Conservation (phyloP, 2,797 vertebrate species). For the Corythornis leucogaster region DNA sequence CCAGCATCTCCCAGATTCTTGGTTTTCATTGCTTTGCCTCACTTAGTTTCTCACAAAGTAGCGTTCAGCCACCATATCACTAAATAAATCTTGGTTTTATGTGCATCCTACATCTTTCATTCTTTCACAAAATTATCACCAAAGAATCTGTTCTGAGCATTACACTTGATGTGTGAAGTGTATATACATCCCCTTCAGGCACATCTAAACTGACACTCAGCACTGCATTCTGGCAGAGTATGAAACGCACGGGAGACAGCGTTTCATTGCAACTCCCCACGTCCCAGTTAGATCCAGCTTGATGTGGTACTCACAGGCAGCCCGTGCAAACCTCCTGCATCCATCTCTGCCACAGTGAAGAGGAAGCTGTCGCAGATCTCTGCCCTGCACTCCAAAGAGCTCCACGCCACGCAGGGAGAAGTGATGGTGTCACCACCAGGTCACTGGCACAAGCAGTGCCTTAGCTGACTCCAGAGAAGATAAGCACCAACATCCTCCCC, state of each 20-base stretch:
- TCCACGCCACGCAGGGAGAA: background rate
- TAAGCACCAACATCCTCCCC: background rate
- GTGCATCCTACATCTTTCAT: background rate
- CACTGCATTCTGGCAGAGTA: background rate
- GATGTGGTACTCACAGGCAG: conserved; percentile 78
- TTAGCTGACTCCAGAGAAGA: background rate
- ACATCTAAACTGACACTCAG: background rate
- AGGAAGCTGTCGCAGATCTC: background rate
- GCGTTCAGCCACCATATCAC: background rate
- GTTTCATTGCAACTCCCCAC: background rate
- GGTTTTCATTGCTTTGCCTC: background rate
- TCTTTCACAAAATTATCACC: background rate
- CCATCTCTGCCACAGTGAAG: conserved; percentile 65
- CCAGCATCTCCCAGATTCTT: background rate
- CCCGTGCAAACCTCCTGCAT: conserved; percentile 67
- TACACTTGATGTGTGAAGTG: background rate
- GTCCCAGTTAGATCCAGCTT: conserved; percentile 46
- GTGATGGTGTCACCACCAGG: background rate
- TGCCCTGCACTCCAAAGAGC: background rate
- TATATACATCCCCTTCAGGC: background rate
- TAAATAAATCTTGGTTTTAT: background rate
- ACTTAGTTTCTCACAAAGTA: background rate
- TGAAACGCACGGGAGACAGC: background rate
- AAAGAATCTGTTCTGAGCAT: background rate
- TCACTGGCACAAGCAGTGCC: background rate